Evolutionary conservation across 2,113 vertebrate genomes (phyloP).

Genomic region (Syngnathus typhle): DNA sequence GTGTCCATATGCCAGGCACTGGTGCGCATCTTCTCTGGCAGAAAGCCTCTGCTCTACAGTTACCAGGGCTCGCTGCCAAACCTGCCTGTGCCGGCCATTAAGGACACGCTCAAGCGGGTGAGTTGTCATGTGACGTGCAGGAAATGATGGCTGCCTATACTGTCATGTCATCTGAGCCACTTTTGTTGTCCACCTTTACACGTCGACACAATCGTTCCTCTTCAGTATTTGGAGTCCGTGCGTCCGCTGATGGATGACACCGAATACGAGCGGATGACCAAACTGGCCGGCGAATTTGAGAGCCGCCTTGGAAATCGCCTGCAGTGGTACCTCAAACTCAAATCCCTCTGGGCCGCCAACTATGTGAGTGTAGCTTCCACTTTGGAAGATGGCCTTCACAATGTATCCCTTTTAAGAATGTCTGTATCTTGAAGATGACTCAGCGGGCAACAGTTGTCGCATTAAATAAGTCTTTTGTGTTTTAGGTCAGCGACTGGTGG

Average conservation of each 20-base stretch:
- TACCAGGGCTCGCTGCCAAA: conserved; percentile 83
- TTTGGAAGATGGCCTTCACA: conserved; percentile 40
- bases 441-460: conserved; percentile 14
- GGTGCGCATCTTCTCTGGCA: conserved; percentile 86
- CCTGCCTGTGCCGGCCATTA: conserved; percentile 76
- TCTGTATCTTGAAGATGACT: conserved; percentile 40
- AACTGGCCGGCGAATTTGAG: conserved; percentile 77
- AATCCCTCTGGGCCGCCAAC: conserved; percentile 84
- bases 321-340: conserved; percentile 85
- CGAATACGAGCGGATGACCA: conserved; percentile 65
- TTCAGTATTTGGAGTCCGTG: conserved; percentile 81
- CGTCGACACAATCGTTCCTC: neutral
- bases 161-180: neutral
- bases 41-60: conserved; percentile 81
- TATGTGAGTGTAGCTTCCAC: conserved; percentile 74
- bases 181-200: neutral
- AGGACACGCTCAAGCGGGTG: conserved; percentile 81
- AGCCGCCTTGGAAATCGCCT: conserved; percentile 71
- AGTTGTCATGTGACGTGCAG: conserved; percentile 35
- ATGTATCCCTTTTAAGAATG: conserved; percentile 24
- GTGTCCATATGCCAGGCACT: conserved; percentile 68
- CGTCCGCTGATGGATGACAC: conserved; percentile 71
- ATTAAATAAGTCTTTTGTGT: neutral
- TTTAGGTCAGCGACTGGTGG: conserved; percentile 91
- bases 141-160: conserved; percentile 21